Percentiles rank a stretch among this genome's conserved stretches.
Conservation (phyloP, 2,113 vertebrate genomes). For the Gallinago jamesoni region DNA sequence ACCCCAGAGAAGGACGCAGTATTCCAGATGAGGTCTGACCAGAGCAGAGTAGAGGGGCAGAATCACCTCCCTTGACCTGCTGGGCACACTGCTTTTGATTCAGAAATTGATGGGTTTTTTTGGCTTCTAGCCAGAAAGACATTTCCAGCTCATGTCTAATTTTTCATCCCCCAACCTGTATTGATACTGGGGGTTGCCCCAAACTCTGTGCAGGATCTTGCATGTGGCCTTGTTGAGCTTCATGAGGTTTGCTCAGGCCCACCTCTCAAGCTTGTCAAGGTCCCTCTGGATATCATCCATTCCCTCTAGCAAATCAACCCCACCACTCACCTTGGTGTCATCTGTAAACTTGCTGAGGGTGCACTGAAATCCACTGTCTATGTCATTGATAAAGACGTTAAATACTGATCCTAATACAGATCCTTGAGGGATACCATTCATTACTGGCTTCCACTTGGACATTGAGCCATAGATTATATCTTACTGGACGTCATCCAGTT, state of each 20-base stretch:
- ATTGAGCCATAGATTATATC: background rate
- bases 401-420: background rate
- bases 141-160: background rate
- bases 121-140: background rate
- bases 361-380: background rate
- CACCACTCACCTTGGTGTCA: background rate
- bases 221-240: background rate
- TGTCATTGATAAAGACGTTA: background rate
- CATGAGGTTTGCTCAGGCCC: background rate
- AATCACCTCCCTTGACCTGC: background rate
- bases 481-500: background rate
- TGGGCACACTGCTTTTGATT: background rate
- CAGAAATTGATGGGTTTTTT: background rate
- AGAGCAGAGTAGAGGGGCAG: background rate
- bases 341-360: background rate
- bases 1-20: background rate
- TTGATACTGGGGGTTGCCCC: accelerated
- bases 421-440: accelerated
- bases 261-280: background rate
- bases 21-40: background rate
- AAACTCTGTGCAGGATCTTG: background rate
- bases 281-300: background rate
- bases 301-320: too few relatives aligned
- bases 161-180: background rate
- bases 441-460: background rate